Base-by-base conservation (phyloP, 2,888 invertebrate genomes). In the Morpho deidamia region DNA sequence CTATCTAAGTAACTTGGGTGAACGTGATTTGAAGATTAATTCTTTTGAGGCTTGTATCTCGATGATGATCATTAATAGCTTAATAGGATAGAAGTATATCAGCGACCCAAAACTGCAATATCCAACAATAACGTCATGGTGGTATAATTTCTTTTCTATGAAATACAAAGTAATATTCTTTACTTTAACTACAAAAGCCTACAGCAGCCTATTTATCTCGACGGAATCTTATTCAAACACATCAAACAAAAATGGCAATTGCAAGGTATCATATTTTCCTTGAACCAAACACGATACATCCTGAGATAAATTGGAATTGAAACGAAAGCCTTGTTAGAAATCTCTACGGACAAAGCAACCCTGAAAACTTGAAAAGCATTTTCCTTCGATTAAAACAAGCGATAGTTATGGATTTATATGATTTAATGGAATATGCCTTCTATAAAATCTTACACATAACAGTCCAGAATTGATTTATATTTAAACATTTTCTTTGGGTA, bases 281-380 rank as follows among this genome's bases (percentile, higher is more conserved):
- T 57, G 56, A 62, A 52, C 53, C 50, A 43, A 59, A 62, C 56
- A 52, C 55, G 53, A 62, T 62, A 62, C 61, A 53, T 51, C 53
- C 51, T 53, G 44, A 55, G 51, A 60, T 56, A 62, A 58, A 60
- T 62, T 62, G 53, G 56, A 60, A 62, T 60, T 53, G 58, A 62
- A 58, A 60, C 53, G 60, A 60, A 60, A 62, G 58, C 44, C 61
- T 55, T 57, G 62, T 60, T 62, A 62, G 58, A 60, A 57, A 62
- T 58, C 53, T 62, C 55, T 41, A 51, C 38, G 60, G 56, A 62
- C 56, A 60, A 62, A 56, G 51, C 43, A 45, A 55, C 50, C 44
- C 43, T 35, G 55, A 53, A 53, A 47, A 56, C 60, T 55, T 58
- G 46, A 42, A 53, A 53, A 55, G 45, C 54, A 53, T 57, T 60